These are phyloP conservation scores for Bos taurus DNA, from an alignment of 2,113 vertebrate genomes.

Conservation along the genomic window DNA sequence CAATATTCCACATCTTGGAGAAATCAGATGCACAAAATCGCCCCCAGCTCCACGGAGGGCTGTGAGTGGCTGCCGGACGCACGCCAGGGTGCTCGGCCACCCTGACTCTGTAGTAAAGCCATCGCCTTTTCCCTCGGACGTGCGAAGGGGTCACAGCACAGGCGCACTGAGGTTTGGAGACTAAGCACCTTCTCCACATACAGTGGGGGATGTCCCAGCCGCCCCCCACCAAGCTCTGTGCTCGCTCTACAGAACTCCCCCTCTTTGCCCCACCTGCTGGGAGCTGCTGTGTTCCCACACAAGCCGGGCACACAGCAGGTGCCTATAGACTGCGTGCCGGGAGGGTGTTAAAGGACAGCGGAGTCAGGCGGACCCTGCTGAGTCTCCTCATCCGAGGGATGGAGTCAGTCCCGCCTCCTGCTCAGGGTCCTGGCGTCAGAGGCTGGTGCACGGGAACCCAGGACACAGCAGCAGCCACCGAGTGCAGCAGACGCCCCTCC, in stretches of 20 bases:
- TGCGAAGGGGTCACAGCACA: background rate
- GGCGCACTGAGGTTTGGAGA: background rate
- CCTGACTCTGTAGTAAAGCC: no score
- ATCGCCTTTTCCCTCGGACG: background rate
- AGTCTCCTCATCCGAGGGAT: background rate
- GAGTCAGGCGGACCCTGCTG: background rate
- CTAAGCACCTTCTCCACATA: background rate
- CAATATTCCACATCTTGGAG: no score
- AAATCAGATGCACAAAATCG: background rate
- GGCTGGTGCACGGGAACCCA: rapidly evolving
- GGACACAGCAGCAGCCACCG: background rate
- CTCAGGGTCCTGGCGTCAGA: background rate
- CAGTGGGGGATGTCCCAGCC: background rate
- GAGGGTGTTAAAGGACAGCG: background rate
- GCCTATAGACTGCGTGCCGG: rapidly evolving
- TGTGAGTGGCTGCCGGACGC: rapidly evolving
- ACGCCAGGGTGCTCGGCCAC: rapidly evolving
- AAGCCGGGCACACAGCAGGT: background rate
- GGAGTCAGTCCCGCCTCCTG: background rate
- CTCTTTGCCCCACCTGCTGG: rapidly evolving
- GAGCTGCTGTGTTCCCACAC: no score
- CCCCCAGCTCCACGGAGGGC: background rate
- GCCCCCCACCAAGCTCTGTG: background rate
- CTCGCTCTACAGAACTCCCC: background rate
- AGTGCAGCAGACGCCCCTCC: background rate